phyloP scores from a whole-genome alignment of 1,140 invertebrate species.

The Thaumetopoea pityocampa region DNA sequence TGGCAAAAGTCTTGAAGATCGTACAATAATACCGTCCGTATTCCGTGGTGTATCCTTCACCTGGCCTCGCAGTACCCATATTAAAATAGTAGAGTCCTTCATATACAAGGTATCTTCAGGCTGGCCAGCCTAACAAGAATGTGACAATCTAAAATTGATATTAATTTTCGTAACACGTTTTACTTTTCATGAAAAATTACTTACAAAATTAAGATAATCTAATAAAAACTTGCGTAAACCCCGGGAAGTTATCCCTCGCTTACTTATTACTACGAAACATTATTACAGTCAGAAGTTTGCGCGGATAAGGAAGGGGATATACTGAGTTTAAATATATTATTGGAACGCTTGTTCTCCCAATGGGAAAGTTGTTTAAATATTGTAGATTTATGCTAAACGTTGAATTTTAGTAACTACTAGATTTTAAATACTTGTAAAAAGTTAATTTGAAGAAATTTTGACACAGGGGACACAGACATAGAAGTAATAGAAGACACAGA shows the following conservation, averaged over 20 bases:
- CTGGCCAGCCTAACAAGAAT: no score
- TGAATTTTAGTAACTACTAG: slow-evolving; percentile 33
- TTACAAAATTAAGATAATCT: background rate
- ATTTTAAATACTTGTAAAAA: slow-evolving; percentile 62
- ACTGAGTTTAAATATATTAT: slow-evolving; percentile 31
- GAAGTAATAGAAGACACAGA: no score
- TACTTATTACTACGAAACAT: slow-evolving; percentile 20
- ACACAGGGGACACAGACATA: no score
- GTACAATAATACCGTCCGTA: no score
- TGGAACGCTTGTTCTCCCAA: slow-evolving; percentile 24
- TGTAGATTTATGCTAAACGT: slow-evolving; percentile 66
- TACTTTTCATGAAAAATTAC: no score
- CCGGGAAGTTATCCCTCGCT: slow-evolving; percentile 3
- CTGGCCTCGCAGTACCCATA: no score
- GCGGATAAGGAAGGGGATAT: slow-evolving; percentile 10
- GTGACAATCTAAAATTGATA: no score
- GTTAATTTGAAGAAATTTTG: slow-evolving; percentile 61
- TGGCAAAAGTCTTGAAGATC: no score
- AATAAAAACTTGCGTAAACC: slow-evolving; percentile 5
- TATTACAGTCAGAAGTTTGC: slow-evolving; percentile 12
- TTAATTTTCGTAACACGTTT: no score
- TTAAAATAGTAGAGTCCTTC: no score
- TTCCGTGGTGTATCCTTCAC: no score
- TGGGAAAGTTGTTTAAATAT: slow-evolving; percentile 53
- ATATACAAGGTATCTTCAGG: no score